Evolutionary conservation across 2,888 invertebrate genomes (phyloP), one percentile per base, ranked within the genome.

Genomic region (Nomada hirtipes): DNA sequence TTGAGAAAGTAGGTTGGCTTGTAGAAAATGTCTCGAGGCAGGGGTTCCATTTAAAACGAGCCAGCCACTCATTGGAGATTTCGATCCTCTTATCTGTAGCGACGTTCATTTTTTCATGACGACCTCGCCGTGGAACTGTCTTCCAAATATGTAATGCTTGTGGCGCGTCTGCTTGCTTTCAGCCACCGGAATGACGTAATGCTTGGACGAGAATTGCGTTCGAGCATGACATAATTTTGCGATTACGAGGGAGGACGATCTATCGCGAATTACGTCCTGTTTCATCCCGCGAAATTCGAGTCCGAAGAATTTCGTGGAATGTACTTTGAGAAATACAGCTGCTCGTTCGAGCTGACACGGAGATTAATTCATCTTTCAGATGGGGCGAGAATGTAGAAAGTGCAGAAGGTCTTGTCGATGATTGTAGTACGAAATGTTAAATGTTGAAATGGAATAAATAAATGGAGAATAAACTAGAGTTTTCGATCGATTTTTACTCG

Each of bases 201-300:
- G 44, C 50, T 64, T 68, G 82, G 52, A 18, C 61, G 53, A 65
- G 83, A 76, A 76, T 70, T 78, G 71, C 61, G 74, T 70, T 78
- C 76, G 59, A 60, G 82, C 53, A 69, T 89, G 88, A 89, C 88
- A 89, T 89, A 88, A 89, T 88, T 82, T 68, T 65, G 64, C 81
- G 86, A 82, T 87, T 83, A 81, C 76, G 72, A 77, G 13, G 15
- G 71, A 73, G 63, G 50, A 67, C 85, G 75, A 83, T 86, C 83
- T 73, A 77, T 52, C 76, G 65, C 70, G 82, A 86, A 82, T 88
- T 79, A 75, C 72, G 57, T 60, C 65, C 63, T 77, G 68, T 76
- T 71, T 70, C 18, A 20, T 70, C 29, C 69, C 59, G 52, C 60
- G 68, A 59, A 68, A 68, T 69, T 63, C 29, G 23, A 53, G 59